Conservation (phyloP, 2,113 vertebrate species). For the Indicator maculatus region DNA sequence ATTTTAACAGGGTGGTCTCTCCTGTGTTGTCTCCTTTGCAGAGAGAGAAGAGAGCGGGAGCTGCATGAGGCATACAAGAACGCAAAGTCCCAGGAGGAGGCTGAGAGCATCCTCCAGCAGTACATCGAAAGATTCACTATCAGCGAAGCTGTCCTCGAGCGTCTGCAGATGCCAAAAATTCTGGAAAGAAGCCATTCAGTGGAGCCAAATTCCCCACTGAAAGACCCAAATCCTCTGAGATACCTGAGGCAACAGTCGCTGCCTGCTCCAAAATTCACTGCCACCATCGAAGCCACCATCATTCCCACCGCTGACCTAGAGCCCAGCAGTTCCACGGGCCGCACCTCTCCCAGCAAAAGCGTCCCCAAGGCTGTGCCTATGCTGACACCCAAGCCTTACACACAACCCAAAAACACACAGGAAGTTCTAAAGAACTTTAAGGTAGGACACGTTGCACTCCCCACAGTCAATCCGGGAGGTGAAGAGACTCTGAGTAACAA, state of each 20-base stretch:
- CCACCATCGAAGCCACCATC: conserved; percentile 89
- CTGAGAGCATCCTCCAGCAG: conserved; percentile 85
- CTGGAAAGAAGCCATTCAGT: conserved; percentile 93
- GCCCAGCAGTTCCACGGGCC: conserved; percentile 61
- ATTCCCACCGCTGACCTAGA: conserved; percentile 71
- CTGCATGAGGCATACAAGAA: conserved; percentile 87
- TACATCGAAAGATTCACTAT: conserved; percentile 97
- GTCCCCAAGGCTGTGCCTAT: conserved; percentile 86
- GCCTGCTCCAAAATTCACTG: conserved; percentile 91
- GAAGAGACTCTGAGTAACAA: not conserved
- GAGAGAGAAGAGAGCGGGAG: conserved; percentile 89
- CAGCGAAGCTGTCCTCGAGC: conserved; percentile 91
- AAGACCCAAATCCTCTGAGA: conserved; percentile 84
- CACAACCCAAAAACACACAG: conserved; percentile 80
- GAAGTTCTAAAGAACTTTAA: conserved; percentile 83
- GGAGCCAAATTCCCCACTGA: conserved; percentile 82
- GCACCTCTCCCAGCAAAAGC: conserved; percentile 78
- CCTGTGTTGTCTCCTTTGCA: not conserved
- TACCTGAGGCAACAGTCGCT: conserved; percentile 92
- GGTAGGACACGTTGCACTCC: conserved; percentile 72
- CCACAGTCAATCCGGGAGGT: not conserved
- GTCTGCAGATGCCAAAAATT: conserved; percentile 91
- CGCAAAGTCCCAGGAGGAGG: conserved; percentile 88
- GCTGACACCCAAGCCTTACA: conserved; percentile 89
- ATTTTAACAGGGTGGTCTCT: not conserved